A percentile compares a stretch with the other conserved stretches of the same genome.
Conservation (phyloP, 1,140 invertebrate genomes). For the Heterodera carotae region DNA sequence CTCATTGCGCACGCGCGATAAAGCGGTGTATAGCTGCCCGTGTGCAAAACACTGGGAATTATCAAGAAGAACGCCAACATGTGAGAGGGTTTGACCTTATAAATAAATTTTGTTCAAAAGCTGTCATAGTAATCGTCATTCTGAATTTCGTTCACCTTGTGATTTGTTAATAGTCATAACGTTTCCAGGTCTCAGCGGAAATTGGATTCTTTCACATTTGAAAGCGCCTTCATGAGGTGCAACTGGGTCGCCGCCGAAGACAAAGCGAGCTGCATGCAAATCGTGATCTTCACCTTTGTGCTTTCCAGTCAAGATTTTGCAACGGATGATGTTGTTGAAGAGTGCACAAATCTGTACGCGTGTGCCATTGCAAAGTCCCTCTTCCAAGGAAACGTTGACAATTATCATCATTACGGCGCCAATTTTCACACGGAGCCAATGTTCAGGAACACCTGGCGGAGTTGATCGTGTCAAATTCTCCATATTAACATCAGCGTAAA, state of each 20-base stretch:
- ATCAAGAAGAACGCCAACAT: not conserved
- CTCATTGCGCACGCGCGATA: not conserved
- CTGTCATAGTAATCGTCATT: too few relatives aligned
- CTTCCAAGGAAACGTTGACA: not conserved
- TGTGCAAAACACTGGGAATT: slow-evolving; percentile 12
- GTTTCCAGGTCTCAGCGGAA: slow-evolving; percentile 1
- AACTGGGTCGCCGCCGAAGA: not conserved
- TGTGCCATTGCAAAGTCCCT: slow-evolving; percentile 2
- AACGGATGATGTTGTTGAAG: not conserved
- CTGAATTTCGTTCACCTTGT: too few relatives aligned
- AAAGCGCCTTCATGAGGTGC: not conserved
- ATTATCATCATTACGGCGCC: not conserved
- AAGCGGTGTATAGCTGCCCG: not conserved
- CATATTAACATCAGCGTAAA: not conserved
- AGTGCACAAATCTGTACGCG: not conserved
- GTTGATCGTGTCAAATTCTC: not conserved
- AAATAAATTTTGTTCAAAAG: too few relatives aligned
- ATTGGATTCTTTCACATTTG: slow-evolving; percentile 4
- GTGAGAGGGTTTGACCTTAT: not conserved
- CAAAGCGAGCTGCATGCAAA: not conserved
- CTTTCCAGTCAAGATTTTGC: not conserved
- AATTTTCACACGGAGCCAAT: not conserved
- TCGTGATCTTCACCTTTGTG: not conserved
- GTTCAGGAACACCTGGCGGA: not conserved
- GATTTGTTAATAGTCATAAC: slow-evolving; percentile 16